Evolutionary conservation across 2,797 vertebrate genomes (phyloP).

Genomic region (Liasis olivaceus): DNA sequence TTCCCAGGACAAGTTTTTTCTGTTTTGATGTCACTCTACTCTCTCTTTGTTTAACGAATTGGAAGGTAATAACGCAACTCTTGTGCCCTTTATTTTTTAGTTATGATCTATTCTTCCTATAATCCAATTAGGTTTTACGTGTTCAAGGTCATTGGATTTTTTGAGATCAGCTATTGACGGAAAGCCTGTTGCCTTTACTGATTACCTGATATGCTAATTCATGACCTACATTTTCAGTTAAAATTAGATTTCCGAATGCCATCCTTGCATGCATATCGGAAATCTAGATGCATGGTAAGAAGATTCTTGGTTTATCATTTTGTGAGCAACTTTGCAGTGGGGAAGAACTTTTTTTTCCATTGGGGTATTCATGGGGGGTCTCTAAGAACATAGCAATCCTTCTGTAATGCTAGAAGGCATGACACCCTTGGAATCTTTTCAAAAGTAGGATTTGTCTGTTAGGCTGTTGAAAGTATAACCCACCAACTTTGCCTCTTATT

Average conservation of each 20-base stretch:
- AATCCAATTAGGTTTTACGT: slow-evolving; percentile 40
- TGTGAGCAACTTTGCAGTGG: neutral
- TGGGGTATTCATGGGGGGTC: neutral
- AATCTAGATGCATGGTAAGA: neutral
- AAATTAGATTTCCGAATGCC: slow-evolving; percentile 46
- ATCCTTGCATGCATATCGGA: neutral
- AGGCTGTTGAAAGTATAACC: neutral
- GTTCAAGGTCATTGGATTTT: slow-evolving; percentile 50
- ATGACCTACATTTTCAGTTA: slow-evolving; percentile 23
- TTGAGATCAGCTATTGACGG: slow-evolving; percentile 29
- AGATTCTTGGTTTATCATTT: neutral
- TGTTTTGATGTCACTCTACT: slow-evolving; percentile 14
- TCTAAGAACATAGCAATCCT: neutral
- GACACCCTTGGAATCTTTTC: neutral
- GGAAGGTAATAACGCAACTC: slow-evolving; percentile 29
- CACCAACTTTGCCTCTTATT: neutral
- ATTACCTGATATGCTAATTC: slow-evolving; percentile 50
- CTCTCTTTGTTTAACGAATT: neutral
- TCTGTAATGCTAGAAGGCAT: neutral
- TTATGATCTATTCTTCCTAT: slow-evolving; percentile 15
- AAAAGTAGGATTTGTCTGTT: neutral
- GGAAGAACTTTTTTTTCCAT: neutral
- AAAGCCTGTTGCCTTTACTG: slow-evolving; percentile 32
- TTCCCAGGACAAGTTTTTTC: slow-evolving; percentile 28
- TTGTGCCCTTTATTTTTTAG: slow-evolving; percentile 22